phyloP scores from a whole-genome alignment of 2,113 vertebrate species.

The Protobothrops flavoviridis region DNA sequence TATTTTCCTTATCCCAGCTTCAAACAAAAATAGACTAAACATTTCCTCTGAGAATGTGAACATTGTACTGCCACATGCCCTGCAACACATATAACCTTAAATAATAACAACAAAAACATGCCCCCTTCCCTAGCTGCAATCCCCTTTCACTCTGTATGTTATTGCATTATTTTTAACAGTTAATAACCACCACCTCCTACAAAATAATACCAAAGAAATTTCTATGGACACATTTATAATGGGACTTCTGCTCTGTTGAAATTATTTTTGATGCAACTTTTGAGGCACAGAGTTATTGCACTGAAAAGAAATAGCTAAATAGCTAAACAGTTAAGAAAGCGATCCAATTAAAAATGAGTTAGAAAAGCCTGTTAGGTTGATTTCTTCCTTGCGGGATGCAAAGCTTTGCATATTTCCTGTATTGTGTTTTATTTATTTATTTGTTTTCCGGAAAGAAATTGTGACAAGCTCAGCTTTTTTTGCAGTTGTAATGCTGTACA shows the following conservation, averaged over 20 bases:
- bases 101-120: neutral
- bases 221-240: neutral
- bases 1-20: neutral
- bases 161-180: too few species aligned
- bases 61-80: neutral
- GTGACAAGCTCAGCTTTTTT: slow-evolving; percentile 20
- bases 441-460: neutral
- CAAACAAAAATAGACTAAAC: neutral
- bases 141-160: neutral
- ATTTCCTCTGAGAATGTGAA: neutral
- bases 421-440: neutral
- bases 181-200: neutral
- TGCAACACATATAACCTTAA: neutral
- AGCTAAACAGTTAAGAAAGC: neutral
- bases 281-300: neutral
- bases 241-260: neutral
- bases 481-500: slow-evolving; percentile 1
- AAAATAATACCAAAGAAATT: neutral
- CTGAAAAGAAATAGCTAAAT: neutral
- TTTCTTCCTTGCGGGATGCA: neutral
- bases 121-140: neutral
- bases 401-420: slow-evolving; percentile 13
- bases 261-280: neutral
- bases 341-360: neutral
- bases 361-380: neutral